phyloP scores from a whole-genome alignment of 2,888 invertebrate species.

The Azorinus chamasolen region DNA sequence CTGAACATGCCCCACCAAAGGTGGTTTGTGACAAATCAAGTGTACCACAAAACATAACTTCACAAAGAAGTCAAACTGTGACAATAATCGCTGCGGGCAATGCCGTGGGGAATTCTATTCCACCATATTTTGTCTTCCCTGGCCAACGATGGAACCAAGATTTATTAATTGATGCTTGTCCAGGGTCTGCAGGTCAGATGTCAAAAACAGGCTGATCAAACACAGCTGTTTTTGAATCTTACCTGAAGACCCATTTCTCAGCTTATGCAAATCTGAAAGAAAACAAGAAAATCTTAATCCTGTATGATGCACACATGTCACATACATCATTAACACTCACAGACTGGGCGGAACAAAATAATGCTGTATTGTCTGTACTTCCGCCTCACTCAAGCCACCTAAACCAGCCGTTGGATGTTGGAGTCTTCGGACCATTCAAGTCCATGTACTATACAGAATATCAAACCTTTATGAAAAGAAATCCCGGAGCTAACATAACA shows the following conservation, averaged over 20 bases:
- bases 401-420: constrained; percentile 47
- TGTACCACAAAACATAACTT: constrained; percentile 30
- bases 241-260: constrained; percentile 31
- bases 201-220: constrained; percentile 8
- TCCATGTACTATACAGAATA: constrained; percentile 30
- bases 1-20: constrained; percentile 19
- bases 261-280: constrained; percentile 26
- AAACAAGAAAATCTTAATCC: constrained; percentile 7
- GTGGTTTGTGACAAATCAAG: constrained; percentile 23
- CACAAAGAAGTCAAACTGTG: constrained; percentile 23
- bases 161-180: not conserved
- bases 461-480: constrained; percentile 24
- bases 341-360: constrained; percentile 44
- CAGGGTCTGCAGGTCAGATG: constrained; percentile 7
- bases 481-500: constrained; percentile 28
- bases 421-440: constrained; percentile 43
- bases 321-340: constrained; percentile 38
- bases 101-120: constrained; percentile 34
- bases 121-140: constrained; percentile 38
- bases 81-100: constrained; percentile 46
- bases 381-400: constrained; percentile 34
- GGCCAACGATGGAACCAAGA: too few relatives aligned
- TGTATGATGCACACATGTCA: constrained; percentile 52
- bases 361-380: constrained; percentile 46
- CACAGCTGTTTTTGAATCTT: constrained; percentile 15